phyloP scores from a whole-genome alignment of 1,140 invertebrate genomes.

The Bombus waltoni region DNA sequence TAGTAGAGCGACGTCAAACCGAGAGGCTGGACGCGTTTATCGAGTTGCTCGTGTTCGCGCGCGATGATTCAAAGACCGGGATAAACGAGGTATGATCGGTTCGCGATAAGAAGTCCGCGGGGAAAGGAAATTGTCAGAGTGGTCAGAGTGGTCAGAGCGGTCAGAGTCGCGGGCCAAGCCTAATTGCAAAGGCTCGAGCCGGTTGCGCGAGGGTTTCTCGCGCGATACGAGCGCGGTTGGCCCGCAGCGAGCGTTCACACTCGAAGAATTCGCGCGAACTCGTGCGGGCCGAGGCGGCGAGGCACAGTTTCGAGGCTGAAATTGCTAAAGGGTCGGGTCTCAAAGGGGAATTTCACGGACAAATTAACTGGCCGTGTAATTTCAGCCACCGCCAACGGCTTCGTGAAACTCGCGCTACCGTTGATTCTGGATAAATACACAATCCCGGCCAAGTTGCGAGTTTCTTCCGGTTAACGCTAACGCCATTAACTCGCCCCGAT shows the following conservation, averaged over 20 bases:
- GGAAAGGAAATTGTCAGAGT: background rate
- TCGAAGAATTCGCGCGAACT: constrained; percentile 36
- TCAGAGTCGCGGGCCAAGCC: background rate
- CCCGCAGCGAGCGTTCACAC: constrained; percentile 26
- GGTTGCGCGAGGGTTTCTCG: background rate
- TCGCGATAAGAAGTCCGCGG: no score
- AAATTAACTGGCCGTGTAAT: constrained; percentile 64
- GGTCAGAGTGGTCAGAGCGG: background rate
- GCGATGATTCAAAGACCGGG: no score
- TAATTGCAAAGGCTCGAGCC: background rate
- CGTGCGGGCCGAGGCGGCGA: background rate
- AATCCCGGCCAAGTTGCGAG: constrained; percentile 20
- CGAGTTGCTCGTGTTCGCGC: no score
- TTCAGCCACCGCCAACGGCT: constrained; percentile 47
- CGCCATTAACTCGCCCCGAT: background rate
- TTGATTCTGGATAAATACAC: background rate
- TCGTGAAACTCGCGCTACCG: constrained; percentile 13
- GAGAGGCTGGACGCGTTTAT: no score
- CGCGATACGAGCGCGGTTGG: background rate
- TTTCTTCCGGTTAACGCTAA: constrained; percentile 10
- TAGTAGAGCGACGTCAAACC: no score
- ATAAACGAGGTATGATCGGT: no score
- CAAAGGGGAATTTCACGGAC: constrained; percentile 54
- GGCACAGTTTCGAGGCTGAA: constrained; percentile 34
- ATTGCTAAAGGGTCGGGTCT: constrained; percentile 45